Conservation (phyloP, 2,888 invertebrate genomes). For the Aphelenchoides bicaudatus region DNA sequence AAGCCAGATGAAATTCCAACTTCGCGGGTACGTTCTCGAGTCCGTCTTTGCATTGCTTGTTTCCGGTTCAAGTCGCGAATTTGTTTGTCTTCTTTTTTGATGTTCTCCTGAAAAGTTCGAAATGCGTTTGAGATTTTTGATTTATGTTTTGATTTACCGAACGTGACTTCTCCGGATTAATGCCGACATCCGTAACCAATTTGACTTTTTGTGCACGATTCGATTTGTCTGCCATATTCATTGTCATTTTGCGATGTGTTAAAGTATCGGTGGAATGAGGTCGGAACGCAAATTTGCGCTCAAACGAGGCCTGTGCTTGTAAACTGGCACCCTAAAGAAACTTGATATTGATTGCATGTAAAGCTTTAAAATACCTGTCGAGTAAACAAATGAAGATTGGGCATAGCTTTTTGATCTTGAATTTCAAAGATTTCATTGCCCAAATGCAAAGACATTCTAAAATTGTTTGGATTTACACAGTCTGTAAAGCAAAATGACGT, state of each 20-base stretch:
- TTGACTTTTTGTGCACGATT: slow-evolving; percentile 90
- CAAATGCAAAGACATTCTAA: slow-evolving; percentile 86
- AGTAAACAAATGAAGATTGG: slow-evolving; percentile 94
- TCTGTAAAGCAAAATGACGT: too few relatives aligned
- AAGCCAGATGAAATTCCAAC: slow-evolving; percentile 63
- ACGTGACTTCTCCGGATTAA: slow-evolving; percentile 83
- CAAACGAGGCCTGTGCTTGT: slow-evolving; percentile 93
- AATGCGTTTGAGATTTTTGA: background rate
- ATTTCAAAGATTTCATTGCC: slow-evolving; percentile 97
- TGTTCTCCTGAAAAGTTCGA: slow-evolving; percentile 17
- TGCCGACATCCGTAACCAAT: slow-evolving; percentile 85
- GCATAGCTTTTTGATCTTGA: slow-evolving; percentile 80
- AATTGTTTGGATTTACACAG: too few relatives aligned
- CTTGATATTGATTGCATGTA: too few relatives aligned
- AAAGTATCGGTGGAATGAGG: slow-evolving; percentile 98
- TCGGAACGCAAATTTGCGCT: slow-evolving; percentile 90
- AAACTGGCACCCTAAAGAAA: slow-evolving; percentile 46
- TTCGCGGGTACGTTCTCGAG: slow-evolving; percentile 64
- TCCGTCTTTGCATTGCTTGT: slow-evolving; percentile 68
- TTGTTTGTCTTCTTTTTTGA: slow-evolving; percentile 90
- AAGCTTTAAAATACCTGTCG: too few relatives aligned
- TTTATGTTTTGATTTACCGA: slow-evolving; percentile 27
- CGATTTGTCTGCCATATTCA: slow-evolving; percentile 89
- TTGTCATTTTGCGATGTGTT: slow-evolving; percentile 96
- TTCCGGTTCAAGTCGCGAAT: slow-evolving; percentile 79